Evolutionary conservation across 92 coral and sea anemone species (phyloP).

Genomic region (Zoanthus gigantus): DNA sequence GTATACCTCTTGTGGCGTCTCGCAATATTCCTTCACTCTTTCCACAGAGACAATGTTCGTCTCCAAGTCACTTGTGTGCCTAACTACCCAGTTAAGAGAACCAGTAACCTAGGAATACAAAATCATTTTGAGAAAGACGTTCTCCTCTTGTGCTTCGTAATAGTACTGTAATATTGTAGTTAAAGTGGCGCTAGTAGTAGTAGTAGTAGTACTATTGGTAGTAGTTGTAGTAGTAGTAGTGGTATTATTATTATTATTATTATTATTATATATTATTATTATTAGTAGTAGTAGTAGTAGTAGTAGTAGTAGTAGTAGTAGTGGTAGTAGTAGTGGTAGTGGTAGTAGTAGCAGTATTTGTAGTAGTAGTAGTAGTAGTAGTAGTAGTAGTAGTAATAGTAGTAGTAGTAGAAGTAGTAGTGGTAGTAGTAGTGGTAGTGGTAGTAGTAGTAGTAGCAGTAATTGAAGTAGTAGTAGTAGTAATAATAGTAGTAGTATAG

Average conservation of each 20-base stretch:
- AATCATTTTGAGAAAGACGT: background rate
- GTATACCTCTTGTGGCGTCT: constrained; percentile 4
- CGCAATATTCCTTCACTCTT: background rate
- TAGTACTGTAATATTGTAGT: background rate
- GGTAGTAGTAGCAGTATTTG: background rate
- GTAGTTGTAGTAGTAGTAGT: background rate
- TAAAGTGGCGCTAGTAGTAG: background rate
- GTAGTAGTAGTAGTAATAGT: background rate
- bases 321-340: background rate
- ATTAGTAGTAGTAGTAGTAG: background rate
- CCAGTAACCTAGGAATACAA: background rate
- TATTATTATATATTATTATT: too few relatives aligned
- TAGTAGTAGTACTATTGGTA: background rate
- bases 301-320: background rate
- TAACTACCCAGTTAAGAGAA: constrained; percentile 1
- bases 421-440: background rate
- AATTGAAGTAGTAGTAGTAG: background rate
- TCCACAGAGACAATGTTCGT: background rate
- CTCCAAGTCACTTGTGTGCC: background rate
- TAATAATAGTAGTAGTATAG: background rate
- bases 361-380: background rate
- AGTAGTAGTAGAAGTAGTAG: background rate
- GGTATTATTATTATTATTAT: too few relatives aligned
- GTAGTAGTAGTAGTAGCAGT: background rate
- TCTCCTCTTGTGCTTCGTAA: background rate